Conservation (phyloP, 2,888 invertebrate species). For the Seira sanloemensis region DNA sequence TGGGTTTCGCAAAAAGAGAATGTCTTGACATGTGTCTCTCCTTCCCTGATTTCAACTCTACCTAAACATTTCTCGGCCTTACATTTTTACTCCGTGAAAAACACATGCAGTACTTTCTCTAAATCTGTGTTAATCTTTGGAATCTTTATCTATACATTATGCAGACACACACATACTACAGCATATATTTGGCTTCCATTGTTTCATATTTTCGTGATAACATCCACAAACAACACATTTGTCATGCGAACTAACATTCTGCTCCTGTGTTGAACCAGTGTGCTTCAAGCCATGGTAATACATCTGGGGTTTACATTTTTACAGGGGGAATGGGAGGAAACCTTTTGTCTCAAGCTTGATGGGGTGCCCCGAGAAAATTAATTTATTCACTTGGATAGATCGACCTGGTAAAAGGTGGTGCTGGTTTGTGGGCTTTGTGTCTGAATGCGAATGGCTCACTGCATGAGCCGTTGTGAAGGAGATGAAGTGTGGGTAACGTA, state of each 20-base stretch:
- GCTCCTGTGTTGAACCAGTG: not conserved
- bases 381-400: conserved; percentile 46
- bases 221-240: not conserved
- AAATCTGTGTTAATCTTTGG: conserved; percentile 1
- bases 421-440: conserved; percentile 1
- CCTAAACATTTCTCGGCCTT: not conserved
- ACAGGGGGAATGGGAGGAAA: conserved; percentile 15
- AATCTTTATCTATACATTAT: no score
- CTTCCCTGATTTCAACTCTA: not conserved
- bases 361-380: conserved; percentile 51
- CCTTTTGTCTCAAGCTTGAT: conserved; percentile 41
- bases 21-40: conserved; percentile 39
- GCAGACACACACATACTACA: not conserved
- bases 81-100: not conserved
- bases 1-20: no score
- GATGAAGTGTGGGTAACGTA: conserved; percentile 6
- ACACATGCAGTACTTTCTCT: not conserved
- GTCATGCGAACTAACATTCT: conserved; percentile 5
- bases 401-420: conserved; percentile 13
- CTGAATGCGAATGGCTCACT: not conserved
- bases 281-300: not conserved
- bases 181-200: not conserved
- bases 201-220: not conserved
- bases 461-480: no score
- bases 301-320: conserved; percentile 5